These are phyloP conservation scores for Montipora cactus DNA, from an alignment of 64 coral and sea anemone species.

Conservation along the genomic window DNA sequence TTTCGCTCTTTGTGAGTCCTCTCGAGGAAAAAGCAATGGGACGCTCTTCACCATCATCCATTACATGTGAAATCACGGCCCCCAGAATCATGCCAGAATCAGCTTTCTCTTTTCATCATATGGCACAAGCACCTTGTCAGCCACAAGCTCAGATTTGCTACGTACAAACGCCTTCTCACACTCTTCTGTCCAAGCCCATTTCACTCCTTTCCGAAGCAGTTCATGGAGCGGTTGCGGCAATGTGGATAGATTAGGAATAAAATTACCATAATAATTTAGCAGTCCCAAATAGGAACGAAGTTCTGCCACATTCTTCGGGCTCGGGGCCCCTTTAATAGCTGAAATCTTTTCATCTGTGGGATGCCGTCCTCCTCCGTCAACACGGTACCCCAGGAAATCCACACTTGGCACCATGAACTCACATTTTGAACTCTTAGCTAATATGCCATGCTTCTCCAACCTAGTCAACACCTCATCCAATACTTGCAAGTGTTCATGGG, in stretches of 20 bases:
- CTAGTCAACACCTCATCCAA: conserved; percentile 60
- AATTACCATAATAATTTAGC: conserved; percentile 67
- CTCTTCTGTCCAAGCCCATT: conserved; percentile 38
- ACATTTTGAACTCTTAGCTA: conserved; percentile 58
- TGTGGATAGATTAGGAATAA: conserved; percentile 57
- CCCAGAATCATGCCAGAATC: conserved; percentile 38
- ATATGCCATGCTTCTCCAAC: conserved; percentile 40
- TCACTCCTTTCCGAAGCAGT: conserved; percentile 45
- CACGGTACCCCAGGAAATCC: conserved; percentile 35
- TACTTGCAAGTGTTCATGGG: conserved; percentile 57
- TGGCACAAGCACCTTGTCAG: conserved; percentile 20
- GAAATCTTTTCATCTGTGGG: conserved; percentile 60
- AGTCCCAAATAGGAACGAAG: conserved; percentile 55
- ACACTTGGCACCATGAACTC: conserved; percentile 54
- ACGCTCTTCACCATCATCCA: conserved; percentile 51
- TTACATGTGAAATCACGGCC: conserved; percentile 67
- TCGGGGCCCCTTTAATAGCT: conserved; percentile 52
- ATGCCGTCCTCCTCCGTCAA: conserved; percentile 45
- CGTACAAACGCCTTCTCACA: conserved; percentile 42
- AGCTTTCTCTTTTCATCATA: conserved; percentile 63
- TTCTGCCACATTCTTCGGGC: conserved; percentile 56
- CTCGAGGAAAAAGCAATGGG: conserved; percentile 56
- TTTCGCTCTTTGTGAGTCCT: conserved; percentile 40
- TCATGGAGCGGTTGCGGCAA: conserved; percentile 55
- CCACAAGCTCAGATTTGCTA: conserved; percentile 42